Evolutionary conservation across 2,888 invertebrate genomes (phyloP).

Genomic region (Leucoptera coffeella): DNA sequence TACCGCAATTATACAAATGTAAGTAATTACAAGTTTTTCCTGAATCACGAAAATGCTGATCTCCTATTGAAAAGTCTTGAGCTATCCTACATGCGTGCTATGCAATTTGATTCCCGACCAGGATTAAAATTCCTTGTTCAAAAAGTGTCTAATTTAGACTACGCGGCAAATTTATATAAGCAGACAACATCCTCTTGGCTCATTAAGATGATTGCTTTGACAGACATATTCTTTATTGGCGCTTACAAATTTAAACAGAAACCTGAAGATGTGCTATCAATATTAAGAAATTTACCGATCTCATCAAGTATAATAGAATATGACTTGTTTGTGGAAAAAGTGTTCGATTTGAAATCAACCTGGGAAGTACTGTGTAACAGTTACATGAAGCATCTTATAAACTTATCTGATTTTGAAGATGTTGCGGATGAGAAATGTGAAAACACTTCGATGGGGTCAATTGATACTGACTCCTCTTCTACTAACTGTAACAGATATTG

Average conservation of each 20-base stretch:
- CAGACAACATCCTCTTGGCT: conserved; percentile 91
- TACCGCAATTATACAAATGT: conserved; percentile 34
- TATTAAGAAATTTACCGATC: conserved; percentile 51
- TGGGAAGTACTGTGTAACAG: conserved; percentile 57
- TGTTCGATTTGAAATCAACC: conserved; percentile 55
- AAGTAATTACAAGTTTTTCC: conserved; percentile 36
- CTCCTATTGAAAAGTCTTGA: conserved; percentile 73
- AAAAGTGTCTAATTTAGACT: conserved; percentile 81
- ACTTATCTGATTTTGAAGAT: conserved; percentile 32
- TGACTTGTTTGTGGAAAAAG: conserved; percentile 53
- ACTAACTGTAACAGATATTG: conserved; percentile 33
- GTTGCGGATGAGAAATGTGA: conserved; percentile 21
- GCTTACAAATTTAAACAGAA: conserved; percentile 59
- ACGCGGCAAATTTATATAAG: conserved; percentile 85
- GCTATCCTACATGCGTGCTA: conserved; percentile 73
- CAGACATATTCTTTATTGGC: conserved; percentile 76
- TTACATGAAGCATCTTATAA: conserved; percentile 43
- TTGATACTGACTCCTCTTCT: conserved; percentile 29
- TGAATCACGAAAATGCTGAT: conserved; percentile 59
- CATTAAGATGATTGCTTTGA: conserved; percentile 77
- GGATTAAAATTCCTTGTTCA: conserved; percentile 91
- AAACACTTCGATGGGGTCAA: conserved; percentile 28
- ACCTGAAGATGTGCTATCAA: conserved; percentile 55
- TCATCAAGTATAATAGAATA: conserved; percentile 48
- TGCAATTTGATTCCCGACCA: conserved; percentile 84